Conservation (phyloP, 2,797 vertebrate species). For the Anableps anableps region DNA sequence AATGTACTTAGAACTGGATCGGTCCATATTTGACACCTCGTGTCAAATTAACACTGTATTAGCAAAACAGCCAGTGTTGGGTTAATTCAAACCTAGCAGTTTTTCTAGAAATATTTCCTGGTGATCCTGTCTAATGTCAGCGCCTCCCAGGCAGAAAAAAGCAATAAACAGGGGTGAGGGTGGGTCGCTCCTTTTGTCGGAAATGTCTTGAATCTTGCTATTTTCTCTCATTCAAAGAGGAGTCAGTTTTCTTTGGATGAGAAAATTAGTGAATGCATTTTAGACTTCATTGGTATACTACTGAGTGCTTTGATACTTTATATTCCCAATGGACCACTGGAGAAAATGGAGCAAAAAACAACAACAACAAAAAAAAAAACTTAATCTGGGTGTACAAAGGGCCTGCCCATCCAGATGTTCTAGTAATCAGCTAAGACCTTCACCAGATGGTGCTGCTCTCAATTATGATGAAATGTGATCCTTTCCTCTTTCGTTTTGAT, state of each 20-base stretch:
- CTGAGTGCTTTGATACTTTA: background rate
- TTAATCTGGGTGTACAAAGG: slow-evolving; percentile 53
- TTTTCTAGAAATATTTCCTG: too few relatives aligned
- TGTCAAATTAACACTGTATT: too few relatives aligned
- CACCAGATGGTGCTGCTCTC: slow-evolving; percentile 66
- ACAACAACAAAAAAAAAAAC: slow-evolving; percentile 19
- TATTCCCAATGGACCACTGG: slow-evolving; percentile 18
- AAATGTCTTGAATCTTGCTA: background rate
- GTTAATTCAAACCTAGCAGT: too few relatives aligned
- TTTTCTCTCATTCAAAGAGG: background rate
- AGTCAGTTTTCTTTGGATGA: background rate
- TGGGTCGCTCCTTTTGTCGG: background rate
- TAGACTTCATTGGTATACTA: background rate
- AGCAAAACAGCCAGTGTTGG: too few relatives aligned
- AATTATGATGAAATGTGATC: slow-evolving; percentile 68
- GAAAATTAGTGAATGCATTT: background rate
- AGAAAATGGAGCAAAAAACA: slow-evolving; percentile 30
- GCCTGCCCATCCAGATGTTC: slow-evolving; percentile 69
- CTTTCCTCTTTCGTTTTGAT: slow-evolving; percentile 43
- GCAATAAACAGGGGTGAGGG: background rate
- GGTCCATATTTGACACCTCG: too few relatives aligned
- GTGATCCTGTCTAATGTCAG: too few relatives aligned
- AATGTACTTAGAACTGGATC: too few relatives aligned
- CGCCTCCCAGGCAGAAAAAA: background rate
- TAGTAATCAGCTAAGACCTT: slow-evolving; percentile 70